Evolutionary conservation across 2,888 invertebrate genomes (phyloP).

Genomic region (Cryptus armator): DNA sequence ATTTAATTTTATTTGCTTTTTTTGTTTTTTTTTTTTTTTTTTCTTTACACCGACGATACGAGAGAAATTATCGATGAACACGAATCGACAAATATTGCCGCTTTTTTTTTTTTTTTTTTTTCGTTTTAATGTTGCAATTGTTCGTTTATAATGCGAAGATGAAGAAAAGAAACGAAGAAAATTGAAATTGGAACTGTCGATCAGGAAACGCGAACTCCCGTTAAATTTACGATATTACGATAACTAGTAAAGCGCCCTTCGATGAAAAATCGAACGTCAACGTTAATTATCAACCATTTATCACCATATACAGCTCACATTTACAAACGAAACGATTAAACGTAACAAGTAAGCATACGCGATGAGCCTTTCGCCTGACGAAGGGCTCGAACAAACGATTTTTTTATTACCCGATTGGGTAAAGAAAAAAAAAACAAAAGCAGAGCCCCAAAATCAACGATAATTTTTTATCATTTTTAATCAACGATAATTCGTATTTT

Average conservation of each 20-base stretch:
- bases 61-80: slow-evolving; percentile 9
- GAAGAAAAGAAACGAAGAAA: not conserved
- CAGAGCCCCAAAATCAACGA: no score
- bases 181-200: not conserved
- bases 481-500: no score
- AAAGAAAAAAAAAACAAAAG: not conserved
- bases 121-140: slow-evolving; percentile 1
- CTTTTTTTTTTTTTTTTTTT: slow-evolving; percentile 12
- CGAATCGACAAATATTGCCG: slow-evolving; percentile 38
- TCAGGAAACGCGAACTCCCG: slow-evolving; percentile 52
- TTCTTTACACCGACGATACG: slow-evolving; percentile 7
- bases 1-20: slow-evolving; percentile 1
- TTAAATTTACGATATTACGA: slow-evolving; percentile 57
- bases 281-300: slow-evolving; percentile 67
- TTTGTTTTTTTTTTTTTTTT: slow-evolving; percentile 1
- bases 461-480: no score
- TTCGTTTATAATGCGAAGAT: not conserved
- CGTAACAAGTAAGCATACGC: slow-evolving; percentile 13
- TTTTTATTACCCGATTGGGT: slow-evolving; percentile 3
- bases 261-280: slow-evolving; percentile 67
- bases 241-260: slow-evolving; percentile 60
- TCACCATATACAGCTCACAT: slow-evolving; percentile 45
- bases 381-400: slow-evolving; percentile 1
- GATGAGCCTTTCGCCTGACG: not conserved
- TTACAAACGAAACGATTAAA: slow-evolving; percentile 20